phyloP scores from a whole-genome alignment of 2,797 vertebrate genomes.

The Pelodytes ibericus region DNA sequence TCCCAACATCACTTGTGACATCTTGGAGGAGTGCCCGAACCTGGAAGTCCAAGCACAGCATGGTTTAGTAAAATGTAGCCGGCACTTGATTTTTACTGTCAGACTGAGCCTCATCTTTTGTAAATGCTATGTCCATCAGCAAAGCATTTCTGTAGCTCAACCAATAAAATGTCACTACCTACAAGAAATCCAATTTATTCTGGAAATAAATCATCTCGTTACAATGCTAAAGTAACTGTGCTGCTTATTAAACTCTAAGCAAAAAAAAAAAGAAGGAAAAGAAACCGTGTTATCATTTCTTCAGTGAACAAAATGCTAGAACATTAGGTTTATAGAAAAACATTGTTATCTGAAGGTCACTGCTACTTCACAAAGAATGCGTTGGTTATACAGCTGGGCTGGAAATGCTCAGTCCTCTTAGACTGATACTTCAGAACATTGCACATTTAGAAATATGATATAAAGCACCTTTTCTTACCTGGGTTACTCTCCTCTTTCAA shows the following conservation, averaged over 20 bases:
- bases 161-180: not conserved
- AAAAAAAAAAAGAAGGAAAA: constrained; percentile 6
- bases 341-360: constrained; percentile 46
- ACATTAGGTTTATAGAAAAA: constrained; percentile 34
- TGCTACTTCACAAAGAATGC: constrained; percentile 7
- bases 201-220: constrained; percentile 13
- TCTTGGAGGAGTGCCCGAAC: too few relatives aligned
- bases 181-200: constrained; percentile 18
- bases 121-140: not conserved
- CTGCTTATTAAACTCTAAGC: not conserved
- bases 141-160: not conserved
- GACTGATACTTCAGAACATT: not conserved
- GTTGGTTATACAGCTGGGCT: constrained; percentile 18
- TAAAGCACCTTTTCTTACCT: constrained; percentile 62
- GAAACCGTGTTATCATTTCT: constrained; percentile 21
- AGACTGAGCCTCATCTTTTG: too few relatives aligned
- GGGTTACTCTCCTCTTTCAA: constrained; percentile 68
- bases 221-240: not conserved
- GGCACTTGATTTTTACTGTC: too few relatives aligned
- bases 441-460: not conserved
- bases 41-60: too few relatives aligned
- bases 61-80: too few relatives aligned
- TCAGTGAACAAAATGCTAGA: constrained; percentile 23
- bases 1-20: too few relatives aligned
- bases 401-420: constrained; percentile 3